These are phyloP conservation scores for Artibeus lituratus DNA, from an alignment of 2,797 vertebrate species.

Conservation along the genomic window DNA sequence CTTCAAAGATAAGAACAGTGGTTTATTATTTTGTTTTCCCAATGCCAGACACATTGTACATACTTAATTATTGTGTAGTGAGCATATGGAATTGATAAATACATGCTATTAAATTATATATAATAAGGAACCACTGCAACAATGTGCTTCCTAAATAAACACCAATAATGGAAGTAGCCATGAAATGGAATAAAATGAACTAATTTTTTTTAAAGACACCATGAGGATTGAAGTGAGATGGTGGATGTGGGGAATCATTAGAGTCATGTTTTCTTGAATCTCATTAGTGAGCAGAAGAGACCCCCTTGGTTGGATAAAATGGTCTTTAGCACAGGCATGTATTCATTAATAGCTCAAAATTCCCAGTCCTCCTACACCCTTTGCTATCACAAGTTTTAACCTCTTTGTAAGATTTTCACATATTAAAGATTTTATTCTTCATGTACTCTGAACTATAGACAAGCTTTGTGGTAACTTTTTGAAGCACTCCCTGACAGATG, in stretches of 20 bases:
- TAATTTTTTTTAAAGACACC: neutral
- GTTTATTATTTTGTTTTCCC: neutral
- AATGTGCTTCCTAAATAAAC: neutral
- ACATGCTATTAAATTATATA: constrained; percentile 6
- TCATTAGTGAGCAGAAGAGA: neutral
- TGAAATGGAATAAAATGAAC: neutral
- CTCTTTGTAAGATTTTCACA: neutral
- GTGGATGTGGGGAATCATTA: neutral
- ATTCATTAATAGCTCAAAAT: neutral
- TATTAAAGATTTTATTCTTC: neutral
- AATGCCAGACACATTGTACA: neutral
- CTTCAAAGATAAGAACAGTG: neutral
- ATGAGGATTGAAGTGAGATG: neutral
- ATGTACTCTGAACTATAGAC: neutral
- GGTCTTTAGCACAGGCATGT: neutral
- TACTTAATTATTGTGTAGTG: neutral
- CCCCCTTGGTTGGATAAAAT: neutral
- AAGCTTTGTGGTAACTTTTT: neutral
- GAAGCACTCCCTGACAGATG: neutral
- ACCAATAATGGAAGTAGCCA: neutral
- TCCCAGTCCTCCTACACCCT: neutral
- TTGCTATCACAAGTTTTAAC: neutral
- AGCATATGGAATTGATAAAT: neutral
- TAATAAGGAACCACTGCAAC: neutral
- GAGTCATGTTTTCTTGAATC: neutral